Evolutionary conservation across 2,888 invertebrate species (phyloP), one percentile per base, ranked within the genome.

Genomic region (Heliconius charithonia): DNA sequence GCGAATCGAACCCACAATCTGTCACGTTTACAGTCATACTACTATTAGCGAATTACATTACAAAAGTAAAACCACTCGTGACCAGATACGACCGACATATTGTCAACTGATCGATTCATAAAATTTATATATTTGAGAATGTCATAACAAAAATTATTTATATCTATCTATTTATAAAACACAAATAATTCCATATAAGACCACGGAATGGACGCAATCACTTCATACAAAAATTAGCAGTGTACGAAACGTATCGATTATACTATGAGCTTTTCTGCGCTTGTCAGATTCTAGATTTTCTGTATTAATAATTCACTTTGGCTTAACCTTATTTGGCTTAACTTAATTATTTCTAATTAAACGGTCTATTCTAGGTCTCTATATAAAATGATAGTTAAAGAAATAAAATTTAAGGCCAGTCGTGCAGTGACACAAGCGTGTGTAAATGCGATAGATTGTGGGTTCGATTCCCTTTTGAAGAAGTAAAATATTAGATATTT

Each of bases 241-340:
- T 45, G 45, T 74, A 65, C 65, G 16, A 22, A 80, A 59, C 62
- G 45, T 79, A 79, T 79, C 79, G 79, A 79, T 76, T 76, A 79
- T 45, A 51, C 7, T 51, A 51, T 59, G 12, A 37, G 71, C 63
- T 45, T 77, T 76, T 79, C 67, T 65, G 56, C 32, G 27, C 63
- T 32, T 75, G 65, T 75, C 69, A 66, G 51, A 67, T 59, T 37
- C 12, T 59, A 59, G n/a, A 37, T 72, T 16, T 72, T 41, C 69
- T 25, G 25, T 25, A 69, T 69, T 45, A 69, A 7, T 0, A 51
- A 25, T 69, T 69, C 16, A 25, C n/a, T 9, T 25, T 41, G 3
- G 25, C 9, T 16, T 16, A 7, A 41, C 69, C 69, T 67, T 37
- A 67, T 37, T 41, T 37, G 16, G 32, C 66, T 67, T 67, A 25